Base-by-base conservation (phyloP, 2,113 vertebrate genomes). In the Trogon surrucura region DNA sequence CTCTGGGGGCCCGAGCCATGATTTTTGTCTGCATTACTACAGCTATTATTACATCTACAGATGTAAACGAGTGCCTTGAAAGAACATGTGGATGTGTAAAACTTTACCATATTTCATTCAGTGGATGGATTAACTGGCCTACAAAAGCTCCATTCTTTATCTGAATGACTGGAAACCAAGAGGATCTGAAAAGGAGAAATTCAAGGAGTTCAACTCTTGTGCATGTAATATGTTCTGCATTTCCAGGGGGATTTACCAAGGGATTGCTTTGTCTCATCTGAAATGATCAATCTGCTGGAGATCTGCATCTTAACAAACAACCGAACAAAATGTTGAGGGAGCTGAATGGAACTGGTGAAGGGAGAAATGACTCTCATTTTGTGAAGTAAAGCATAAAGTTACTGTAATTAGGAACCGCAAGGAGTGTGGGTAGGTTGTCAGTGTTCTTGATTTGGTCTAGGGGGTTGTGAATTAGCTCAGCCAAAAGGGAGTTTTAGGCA, bases 121-220 rank as follows among this genome's bases (percentile, higher is more conserved):
- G 90, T 25, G 29, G 70, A 50, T 95, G 96, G 92, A 96, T 96
- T 97, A 96, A 92, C 83, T 32, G 70, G 45, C 66, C 90, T 88
- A 95, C 96, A 94, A 96, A 96, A 95, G 91, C 85, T 80, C 88
- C 80, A 90, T 93, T 97, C 93, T 96, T 95, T 92, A 72, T 96
- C 80, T 92, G 95, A 95, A 91, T 94, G 77, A 92, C 88, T 94
- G 86, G 85, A 92, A 93, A 91, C 72, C 41, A 92, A 92, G 91
- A 96, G 95, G 73, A 95, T 84, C 92, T 95, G 86, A 91, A 93
- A 95, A 93, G 91, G 50, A 80, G 86, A 95, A 95, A 91, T 93
- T 95, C 90, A 95, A 93, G 94, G 91, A 94, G 77, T 95, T 94
- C 77, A 78, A 69, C 77, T 84, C 72, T 93, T 83, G 80, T 83